Evolutionary conservation across 2,113 vertebrate species (phyloP).

Genomic region (Microcebus griseorufus): DNA sequence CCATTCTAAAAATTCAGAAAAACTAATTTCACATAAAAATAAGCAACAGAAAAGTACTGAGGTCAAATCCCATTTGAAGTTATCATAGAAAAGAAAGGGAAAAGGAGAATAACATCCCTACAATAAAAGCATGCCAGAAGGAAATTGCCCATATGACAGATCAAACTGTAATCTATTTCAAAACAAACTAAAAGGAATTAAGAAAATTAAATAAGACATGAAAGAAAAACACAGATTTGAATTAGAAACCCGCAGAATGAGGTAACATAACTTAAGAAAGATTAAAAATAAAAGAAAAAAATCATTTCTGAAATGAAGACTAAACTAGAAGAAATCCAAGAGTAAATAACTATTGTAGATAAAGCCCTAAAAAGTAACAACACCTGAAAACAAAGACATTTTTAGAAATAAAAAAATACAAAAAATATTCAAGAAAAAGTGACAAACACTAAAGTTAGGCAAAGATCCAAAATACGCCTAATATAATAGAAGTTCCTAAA

Average conservation of each 20-base stretch:
- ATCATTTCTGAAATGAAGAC: constrained; percentile 7
- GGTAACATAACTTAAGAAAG: not conserved
- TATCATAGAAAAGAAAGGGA: not conserved
- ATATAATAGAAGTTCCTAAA: not conserved
- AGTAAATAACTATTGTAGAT: not conserved
- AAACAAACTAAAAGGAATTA: constrained; percentile 10
- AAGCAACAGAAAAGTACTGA: not conserved
- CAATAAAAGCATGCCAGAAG: not conserved
- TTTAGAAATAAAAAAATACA: not conserved
- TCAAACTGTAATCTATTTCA: not conserved
- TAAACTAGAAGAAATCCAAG: constrained; percentile 4
- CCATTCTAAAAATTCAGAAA: not conserved
- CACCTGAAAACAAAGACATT: not conserved
- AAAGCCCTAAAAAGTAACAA: not conserved
- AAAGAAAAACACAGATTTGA: constrained; percentile 12
- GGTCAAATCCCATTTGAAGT: not conserved
- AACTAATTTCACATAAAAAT: constrained; percentile 3
- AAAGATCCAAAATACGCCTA: not conserved
- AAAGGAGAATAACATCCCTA: not conserved
- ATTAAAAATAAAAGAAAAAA: not conserved
- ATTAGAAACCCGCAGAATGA: not conserved
- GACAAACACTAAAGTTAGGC: not conserved
- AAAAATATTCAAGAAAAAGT: constrained; percentile 22
- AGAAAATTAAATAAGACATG: not conserved
- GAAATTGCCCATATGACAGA: not conserved